A percentile compares a stretch with the other conserved stretches of the same genome.
These are phyloP conservation scores for Wiebesia pumilae DNA, from an alignment of 1,140 invertebrate species.

Conservation along the genomic window DNA sequence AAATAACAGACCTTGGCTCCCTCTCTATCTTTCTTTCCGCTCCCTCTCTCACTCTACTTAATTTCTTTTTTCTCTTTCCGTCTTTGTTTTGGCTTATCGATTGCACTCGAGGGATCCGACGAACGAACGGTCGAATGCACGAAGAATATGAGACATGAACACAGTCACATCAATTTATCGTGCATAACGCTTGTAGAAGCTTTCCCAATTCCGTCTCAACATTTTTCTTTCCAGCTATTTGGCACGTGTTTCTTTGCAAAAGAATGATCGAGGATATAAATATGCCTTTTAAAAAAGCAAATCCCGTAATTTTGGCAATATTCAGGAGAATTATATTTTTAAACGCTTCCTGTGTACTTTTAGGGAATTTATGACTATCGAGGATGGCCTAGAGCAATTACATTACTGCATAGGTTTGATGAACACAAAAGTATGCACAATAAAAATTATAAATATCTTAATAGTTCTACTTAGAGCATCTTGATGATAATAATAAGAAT, in stretches of 20 bases:
- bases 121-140: neutral
- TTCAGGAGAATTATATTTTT: neutral
- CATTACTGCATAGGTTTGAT: neutral
- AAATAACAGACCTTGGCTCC: conserved; percentile 28
- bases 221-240: neutral
- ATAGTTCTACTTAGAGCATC: neutral
- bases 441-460: neutral
- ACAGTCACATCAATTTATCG: neutral
- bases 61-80: neutral
- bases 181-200: neutral
- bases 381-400: neutral
- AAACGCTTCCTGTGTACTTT: neutral
- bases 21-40: neutral
- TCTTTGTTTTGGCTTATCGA: neutral
- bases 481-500: no score
- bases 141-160: neutral
- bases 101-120: neutral
- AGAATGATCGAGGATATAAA: neutral
- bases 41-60: neutral
- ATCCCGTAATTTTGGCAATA: neutral
- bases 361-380: neutral
- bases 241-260: neutral
- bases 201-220: neutral
- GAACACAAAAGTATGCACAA: neutral
- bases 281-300: neutral